phyloP scores from a whole-genome alignment of 1,140 invertebrate species.

The Drosophila prosaltans region DNA sequence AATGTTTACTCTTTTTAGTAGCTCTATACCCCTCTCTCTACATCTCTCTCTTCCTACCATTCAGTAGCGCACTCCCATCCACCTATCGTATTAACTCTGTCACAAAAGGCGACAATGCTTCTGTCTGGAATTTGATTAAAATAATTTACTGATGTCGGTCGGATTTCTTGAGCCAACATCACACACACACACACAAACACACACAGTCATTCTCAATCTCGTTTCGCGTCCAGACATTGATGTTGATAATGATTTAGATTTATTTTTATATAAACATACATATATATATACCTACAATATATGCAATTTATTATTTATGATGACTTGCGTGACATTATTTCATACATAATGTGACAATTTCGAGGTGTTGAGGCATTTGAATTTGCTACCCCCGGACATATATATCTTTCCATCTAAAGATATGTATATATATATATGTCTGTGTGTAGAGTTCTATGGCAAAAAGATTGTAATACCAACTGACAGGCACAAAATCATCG shows the following conservation, averaged over 20 bases:
- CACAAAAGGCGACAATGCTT: constrained; percentile 14
- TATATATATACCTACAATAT: constrained; percentile 26
- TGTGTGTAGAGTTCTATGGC: constrained; percentile 17
- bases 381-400: not conserved
- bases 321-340: constrained; percentile 59
- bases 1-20: not conserved
- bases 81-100: constrained; percentile 12
- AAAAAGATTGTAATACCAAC: constrained; percentile 47
- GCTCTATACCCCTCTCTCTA: not conserved
- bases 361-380: constrained; percentile 31
- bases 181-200: not conserved
- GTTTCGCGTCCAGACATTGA: constrained; percentile 7
- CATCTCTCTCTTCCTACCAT: not conserved
- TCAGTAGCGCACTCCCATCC: not conserved
- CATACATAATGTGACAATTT: constrained; percentile 56
- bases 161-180: constrained; percentile 13
- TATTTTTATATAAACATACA: constrained; percentile 37
- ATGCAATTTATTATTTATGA: constrained; percentile 55
- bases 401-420: constrained; percentile 8
- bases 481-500: constrained; percentile 48
- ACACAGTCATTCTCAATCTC: constrained; percentile 15
- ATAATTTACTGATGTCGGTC: constrained; percentile 57
- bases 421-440: constrained; percentile 34
- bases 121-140: constrained; percentile 67
- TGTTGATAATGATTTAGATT: constrained; percentile 43